phyloP scores from a whole-genome alignment of 2,797 vertebrate genomes.

The Leuciscus waleckii region DNA sequence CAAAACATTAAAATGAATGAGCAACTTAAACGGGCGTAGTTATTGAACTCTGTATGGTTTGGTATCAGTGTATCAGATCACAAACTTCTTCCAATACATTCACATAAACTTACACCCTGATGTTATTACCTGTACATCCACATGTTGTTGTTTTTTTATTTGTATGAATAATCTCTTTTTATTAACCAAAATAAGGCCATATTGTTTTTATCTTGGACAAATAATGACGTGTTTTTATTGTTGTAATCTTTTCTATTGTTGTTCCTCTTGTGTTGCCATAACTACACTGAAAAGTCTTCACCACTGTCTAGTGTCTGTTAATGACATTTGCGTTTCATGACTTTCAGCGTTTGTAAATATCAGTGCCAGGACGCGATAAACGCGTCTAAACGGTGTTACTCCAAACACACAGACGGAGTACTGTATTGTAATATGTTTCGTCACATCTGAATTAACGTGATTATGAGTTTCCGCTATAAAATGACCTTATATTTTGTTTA shows the following conservation, averaged over 20 bases:
- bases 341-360: slow-evolving; percentile 61
- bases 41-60: slow-evolving; percentile 12
- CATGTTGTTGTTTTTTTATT: slow-evolving; percentile 43
- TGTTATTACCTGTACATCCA: slow-evolving; percentile 55
- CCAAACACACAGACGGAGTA: slow-evolving; percentile 24
- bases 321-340: slow-evolving; percentile 50
- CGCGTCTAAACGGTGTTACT: background rate
- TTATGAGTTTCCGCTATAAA: slow-evolving; percentile 2
- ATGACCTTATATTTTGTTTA: background rate
- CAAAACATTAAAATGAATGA: slow-evolving; percentile 66
- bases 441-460: background rate
- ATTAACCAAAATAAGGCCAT: slow-evolving; percentile 67
- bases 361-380: slow-evolving; percentile 44
- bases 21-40: background rate
- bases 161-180: slow-evolving; percentile 64
- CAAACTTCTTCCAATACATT: background rate
- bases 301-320: slow-evolving; percentile 63
- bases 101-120: slow-evolving; percentile 29
- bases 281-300: slow-evolving; percentile 70
- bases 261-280: slow-evolving; percentile 62
- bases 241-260: slow-evolving; percentile 63
- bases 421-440: background rate
- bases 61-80: background rate
- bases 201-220: slow-evolving; percentile 51
- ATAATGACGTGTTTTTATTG: slow-evolving; percentile 57